Base-by-base conservation (phyloP, 2,113 vertebrate genomes). In the Myrmecobius fasciatus region DNA sequence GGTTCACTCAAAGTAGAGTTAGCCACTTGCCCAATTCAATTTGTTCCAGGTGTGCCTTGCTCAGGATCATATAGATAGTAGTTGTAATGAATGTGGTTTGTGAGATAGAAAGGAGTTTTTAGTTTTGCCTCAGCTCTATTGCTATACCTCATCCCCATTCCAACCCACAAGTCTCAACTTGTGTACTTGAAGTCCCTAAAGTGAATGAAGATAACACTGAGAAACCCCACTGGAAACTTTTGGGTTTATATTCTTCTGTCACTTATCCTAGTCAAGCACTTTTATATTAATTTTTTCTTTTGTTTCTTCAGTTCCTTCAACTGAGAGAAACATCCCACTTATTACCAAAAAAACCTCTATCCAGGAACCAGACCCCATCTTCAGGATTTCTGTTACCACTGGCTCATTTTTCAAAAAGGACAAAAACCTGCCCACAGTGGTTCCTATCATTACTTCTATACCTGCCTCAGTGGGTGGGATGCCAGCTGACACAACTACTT, bases 231-330 rank as follows among this genome's bases (percentile, higher is more conserved):
- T 43, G 36, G 67, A 83, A 83, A 43, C 20, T 83, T 83, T n/a
- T 83, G n/a, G 67, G 43, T n/a, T 43, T 2, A 24, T 20, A 7
- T 2, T 83, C 20, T 24, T 83, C n/a, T 83, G 67, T 43, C 8
- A 51, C 52, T 52, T 2, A 3, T 10, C 7, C 52, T 31, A 25
- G 25, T 51, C 89, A 83, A 83, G 11, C 20, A 83, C n/a, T 83
- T 83, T 20, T 83, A 2, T 43, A 8, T 43, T 96, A 88, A 95
- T 0, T 0, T 25, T 93, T 75, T 20, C n/a, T 52, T 46, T 46
- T 98, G 56, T 2, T 54, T 43, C 88, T 52, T 93, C 92, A 98
- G 97, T 92, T 25, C 88, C 90, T 48, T 26, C 89, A 2, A 95
- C 97, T 8, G 53, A 91, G 46, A 95, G 91, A 67, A 94, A 8